Base-by-base conservation (phyloP, 1,140 invertebrate species). In the Drosophila pallidifrons region DNA sequence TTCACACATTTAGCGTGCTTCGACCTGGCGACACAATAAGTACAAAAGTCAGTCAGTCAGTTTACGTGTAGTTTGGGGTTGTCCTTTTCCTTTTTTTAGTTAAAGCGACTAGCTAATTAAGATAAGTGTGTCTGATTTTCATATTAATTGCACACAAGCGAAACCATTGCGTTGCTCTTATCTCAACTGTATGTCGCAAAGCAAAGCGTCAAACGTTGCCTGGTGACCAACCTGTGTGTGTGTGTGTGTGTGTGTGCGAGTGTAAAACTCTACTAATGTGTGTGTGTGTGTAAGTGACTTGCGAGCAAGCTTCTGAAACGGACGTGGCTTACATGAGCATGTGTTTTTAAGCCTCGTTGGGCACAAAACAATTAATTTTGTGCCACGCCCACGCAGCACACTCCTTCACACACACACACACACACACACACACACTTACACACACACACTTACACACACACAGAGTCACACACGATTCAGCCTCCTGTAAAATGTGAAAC, bases 51-150 rank as follows among this genome's bases (percentile, higher is more conserved):
- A 38, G 35, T 10, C 35, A 10, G 20, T 20, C 47, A 25, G 8
- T 10, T 16, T 51, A 6, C 25, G 16, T 80, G 65, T 73, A 63
- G 66, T 70, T 73, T 10, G 35, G 32, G 61, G 64, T 67, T 79
- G 55, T 63, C 69, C 63, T 81, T 81, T 82, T 63, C 52, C 74
- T 63, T 81, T 81, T 81, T 82, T 64, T 64, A 52, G 60, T 65
- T 80, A 69, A 86, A 71, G 82, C 65, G 79, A 83, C 70, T 89
- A 85, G 70, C 85, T 89, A 89, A 89, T 89, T 89, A 89, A 89
- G 85, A 89, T 89, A 89, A 89, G 85, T 89, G 86, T 89, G 85
- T 89, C 85, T 89, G 85, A 89, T 89, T 89, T 89, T 89, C 81
- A 88, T 88, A 89, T 88, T 79, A 88, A 88, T 89, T 82, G 85